Evolutionary conservation across 2,113 vertebrate genomes (phyloP).

Genomic region (Lanius ludovicianus): DNA sequence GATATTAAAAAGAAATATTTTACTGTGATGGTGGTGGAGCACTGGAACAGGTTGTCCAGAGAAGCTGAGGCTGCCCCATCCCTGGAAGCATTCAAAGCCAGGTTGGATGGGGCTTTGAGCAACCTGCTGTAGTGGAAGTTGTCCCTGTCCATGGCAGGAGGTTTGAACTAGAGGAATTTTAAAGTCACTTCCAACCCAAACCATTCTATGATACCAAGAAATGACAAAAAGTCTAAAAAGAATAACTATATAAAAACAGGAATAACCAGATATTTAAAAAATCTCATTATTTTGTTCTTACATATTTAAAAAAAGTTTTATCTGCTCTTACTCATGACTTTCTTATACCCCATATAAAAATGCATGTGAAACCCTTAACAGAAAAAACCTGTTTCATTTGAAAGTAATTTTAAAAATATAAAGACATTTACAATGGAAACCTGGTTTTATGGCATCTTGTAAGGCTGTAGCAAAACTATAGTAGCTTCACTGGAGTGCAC

Average conservation of each 20-base stretch:
- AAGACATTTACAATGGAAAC: not conserved
- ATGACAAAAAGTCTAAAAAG: not conserved
- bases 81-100: not conserved
- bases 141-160: not conserved
- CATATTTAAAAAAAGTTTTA: not conserved
- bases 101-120: not conserved
- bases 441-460: not conserved
- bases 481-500: not conserved
- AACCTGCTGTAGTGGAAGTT: not conserved
- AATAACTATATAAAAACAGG: not conserved
- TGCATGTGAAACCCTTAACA: not conserved
- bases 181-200: not conserved
- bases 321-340: not conserved
- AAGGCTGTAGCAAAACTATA: not conserved
- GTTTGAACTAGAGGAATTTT: not conserved
- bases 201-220: not conserved
- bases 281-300: not conserved
- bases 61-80: not conserved
- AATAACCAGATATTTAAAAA: not conserved
- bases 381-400: not conserved
- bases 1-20: not conserved
- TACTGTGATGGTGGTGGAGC: not conserved
- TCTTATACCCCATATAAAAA: not conserved
- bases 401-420: not conserved
- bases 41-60: not conserved